phyloP scores from a whole-genome alignment of 2,888 invertebrate genomes.

The Pardosa pseudoannulata region DNA sequence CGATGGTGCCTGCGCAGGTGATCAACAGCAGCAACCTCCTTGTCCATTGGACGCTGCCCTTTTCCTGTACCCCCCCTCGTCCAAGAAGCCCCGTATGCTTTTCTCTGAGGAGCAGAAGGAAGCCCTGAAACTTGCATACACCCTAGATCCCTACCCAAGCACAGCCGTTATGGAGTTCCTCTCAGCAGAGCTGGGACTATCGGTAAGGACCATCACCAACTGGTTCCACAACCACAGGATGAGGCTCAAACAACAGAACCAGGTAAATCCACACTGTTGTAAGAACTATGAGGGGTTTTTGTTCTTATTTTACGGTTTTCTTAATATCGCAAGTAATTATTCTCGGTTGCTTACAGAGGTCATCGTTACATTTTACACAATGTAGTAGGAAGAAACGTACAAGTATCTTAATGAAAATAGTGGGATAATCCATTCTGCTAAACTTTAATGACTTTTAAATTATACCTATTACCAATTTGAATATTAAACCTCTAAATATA shows the following conservation, averaged over 20 bases:
- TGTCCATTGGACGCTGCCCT: slow-evolving; percentile 43
- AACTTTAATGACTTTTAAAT: too few species aligned
- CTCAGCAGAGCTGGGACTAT: slow-evolving; percentile 91
- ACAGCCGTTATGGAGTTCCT: slow-evolving; percentile 97
- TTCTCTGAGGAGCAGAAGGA: slow-evolving; percentile 99
- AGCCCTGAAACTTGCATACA: slow-evolving; percentile 93
- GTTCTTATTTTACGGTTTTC: too few species aligned
- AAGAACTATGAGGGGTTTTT: too few species aligned
- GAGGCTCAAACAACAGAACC: slow-evolving; percentile 88
- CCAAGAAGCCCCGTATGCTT: slow-evolving; percentile 94
- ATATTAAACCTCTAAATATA: too few species aligned
- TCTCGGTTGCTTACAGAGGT: too few species aligned
- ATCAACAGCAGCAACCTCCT: slow-evolving; percentile 29
- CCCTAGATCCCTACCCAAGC: slow-evolving; percentile 97
- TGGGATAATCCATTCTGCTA: too few species aligned
- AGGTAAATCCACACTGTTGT: too few species aligned
- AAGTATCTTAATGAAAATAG: too few species aligned
- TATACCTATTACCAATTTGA: too few species aligned
- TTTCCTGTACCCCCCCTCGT: slow-evolving; percentile 80
- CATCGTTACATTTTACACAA: too few species aligned
- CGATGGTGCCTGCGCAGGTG: slow-evolving; percentile 42
- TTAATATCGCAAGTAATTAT: too few species aligned
- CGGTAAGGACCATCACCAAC: slow-evolving; percentile 97
- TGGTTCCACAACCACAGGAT: slow-evolving; percentile 99
- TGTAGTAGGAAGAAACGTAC: too few species aligned